Evolutionary conservation across 2,113 vertebrate species (phyloP).

Genomic region (Entosphenus tridentatus): DNA sequence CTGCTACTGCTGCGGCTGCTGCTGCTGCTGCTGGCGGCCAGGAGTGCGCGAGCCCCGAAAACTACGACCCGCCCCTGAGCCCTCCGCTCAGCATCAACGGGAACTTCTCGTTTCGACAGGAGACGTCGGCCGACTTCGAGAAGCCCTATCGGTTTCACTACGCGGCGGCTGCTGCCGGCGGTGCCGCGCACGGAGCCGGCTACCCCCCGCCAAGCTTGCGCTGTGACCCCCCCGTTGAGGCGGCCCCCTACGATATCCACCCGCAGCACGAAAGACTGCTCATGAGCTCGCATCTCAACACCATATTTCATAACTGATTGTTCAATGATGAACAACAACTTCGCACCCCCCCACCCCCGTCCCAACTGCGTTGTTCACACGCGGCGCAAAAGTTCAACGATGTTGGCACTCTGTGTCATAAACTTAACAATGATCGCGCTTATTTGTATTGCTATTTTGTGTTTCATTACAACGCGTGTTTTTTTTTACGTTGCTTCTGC

Average conservation of each 20-base stretch:
- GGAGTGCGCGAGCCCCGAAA: slow-evolving; percentile 45
- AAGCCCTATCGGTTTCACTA: slow-evolving; percentile 86
- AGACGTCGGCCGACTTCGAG: slow-evolving; percentile 50
- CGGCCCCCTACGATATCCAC: slow-evolving; percentile 71
- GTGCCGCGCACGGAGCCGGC: slow-evolving; percentile 24
- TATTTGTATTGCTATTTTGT: too few species aligned
- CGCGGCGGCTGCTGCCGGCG: slow-evolving; percentile 31
- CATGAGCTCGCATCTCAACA: slow-evolving; percentile 75
- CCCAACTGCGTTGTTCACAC: slow-evolving; percentile 25
- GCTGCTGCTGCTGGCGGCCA: background rate
- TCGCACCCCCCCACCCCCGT: too few species aligned
- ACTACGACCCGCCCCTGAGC: slow-evolving; percentile 77
- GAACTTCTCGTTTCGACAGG: slow-evolving; percentile 94
- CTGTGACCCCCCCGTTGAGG: slow-evolving; percentile 54
- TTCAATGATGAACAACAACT: slow-evolving; percentile 11
- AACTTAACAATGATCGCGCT: too few species aligned
- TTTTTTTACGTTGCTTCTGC: too few species aligned
- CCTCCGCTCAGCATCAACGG: slow-evolving; percentile 90
- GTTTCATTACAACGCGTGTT: too few species aligned
- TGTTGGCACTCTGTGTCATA: too few species aligned
- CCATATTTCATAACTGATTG: slow-evolving; percentile 80
- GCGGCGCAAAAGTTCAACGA: slow-evolving; percentile 18
- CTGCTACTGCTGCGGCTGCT: background rate
- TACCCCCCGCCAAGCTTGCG: slow-evolving; percentile 40
- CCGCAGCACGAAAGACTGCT: slow-evolving; percentile 63